A percentile compares a stretch with the other conserved stretches of the same genome.
phyloP scores from a whole-genome alignment of 2,797 vertebrate genomes.

The Poecilia gillii region DNA sequence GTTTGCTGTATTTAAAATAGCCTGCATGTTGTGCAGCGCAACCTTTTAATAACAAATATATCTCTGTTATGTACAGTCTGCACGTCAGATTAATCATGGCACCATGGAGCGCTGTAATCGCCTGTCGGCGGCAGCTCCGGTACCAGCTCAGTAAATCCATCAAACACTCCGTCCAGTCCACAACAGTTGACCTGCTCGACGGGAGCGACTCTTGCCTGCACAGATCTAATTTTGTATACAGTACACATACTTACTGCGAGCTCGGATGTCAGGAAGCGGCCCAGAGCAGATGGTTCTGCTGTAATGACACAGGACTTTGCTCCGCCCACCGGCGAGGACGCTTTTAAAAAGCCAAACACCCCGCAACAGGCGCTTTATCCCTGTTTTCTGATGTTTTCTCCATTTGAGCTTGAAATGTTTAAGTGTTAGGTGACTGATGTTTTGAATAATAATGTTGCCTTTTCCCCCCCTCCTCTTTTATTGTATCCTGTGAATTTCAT shows the following conservation, averaged over 20 bases:
- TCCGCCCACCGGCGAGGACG: constrained; percentile 71
- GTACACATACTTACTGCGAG: constrained; percentile 74
- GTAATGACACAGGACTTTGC: constrained; percentile 61
- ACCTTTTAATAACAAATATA: not conserved
- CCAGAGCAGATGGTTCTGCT: constrained; percentile 73
- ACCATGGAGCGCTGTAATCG: constrained; percentile 30
- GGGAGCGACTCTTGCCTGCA: constrained; percentile 12
- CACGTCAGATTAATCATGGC: constrained; percentile 10
- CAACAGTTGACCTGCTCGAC: constrained; percentile 9
- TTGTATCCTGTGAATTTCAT: not conserved
- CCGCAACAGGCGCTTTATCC: constrained; percentile 73
- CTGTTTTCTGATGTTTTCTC: constrained; percentile 13
- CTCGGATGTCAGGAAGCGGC: constrained; percentile 63
- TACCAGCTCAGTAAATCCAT: constrained; percentile 9
- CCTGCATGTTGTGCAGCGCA: not conserved
- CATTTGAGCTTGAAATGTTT: not conserved
- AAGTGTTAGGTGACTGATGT: not conserved
- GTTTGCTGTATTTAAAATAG: not conserved
- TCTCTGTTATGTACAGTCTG: constrained; percentile 15
- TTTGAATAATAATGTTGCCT: not conserved
- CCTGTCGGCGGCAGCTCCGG: constrained; percentile 18
- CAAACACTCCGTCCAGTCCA: constrained; percentile 19
- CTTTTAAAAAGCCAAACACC: constrained; percentile 68
- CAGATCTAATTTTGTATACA: constrained; percentile 61
- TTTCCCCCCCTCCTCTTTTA: not conserved